Base-by-base conservation (phyloP, 1,140 invertebrate species). In the Penaeus vannamei region DNA sequence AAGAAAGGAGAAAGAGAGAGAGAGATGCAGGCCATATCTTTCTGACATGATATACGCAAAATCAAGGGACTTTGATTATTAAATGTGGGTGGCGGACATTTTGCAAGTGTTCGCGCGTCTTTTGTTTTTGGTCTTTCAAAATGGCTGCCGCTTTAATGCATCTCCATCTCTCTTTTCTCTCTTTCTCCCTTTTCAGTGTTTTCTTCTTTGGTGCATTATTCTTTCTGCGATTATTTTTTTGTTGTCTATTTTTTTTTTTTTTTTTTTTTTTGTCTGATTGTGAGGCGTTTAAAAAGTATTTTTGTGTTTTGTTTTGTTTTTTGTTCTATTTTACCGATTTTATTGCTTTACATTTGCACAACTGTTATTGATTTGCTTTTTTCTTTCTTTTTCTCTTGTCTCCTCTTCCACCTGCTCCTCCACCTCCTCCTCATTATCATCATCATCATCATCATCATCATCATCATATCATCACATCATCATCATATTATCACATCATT, bases 61-160 rank as follows among this genome's bases (percentile, higher is more conserved):
- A 53, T 53, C 53, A 53, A 53, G 53, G 53, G 53, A 53, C 53
- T 53, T 53, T 53, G 53, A 53, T 53, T 53, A 53, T 53, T 53
- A 53, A 53, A 53, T 53, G 53, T 53, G 12, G 12, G 53, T 53
- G 53, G 53, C 4, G 14, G 53, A 53, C 53, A 53, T 53, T 53
- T 53, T 2, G 53, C 53, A 53, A 53, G 8, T 53, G 53, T 53
- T 32, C 66, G n/a, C 66, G 17, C 23, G 66, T 72, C 66, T 32
- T 72, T 32, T 72, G 66, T 32, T 72, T 42, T 72, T 72, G n/a
- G n/a, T 72, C 66, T 20, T 32, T 32, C n/a, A 72, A n/a, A n/a
- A 72, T 26, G 66, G 66, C 66, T 32, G 32, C 23, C 32, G n/a
- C n/a, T 32, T 72, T n/a, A 12, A 72, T 72, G 66, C 22, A 72